Evolutionary conservation across 2,888 invertebrate species (phyloP).

Genomic region (Proisotoma minuta): DNA sequence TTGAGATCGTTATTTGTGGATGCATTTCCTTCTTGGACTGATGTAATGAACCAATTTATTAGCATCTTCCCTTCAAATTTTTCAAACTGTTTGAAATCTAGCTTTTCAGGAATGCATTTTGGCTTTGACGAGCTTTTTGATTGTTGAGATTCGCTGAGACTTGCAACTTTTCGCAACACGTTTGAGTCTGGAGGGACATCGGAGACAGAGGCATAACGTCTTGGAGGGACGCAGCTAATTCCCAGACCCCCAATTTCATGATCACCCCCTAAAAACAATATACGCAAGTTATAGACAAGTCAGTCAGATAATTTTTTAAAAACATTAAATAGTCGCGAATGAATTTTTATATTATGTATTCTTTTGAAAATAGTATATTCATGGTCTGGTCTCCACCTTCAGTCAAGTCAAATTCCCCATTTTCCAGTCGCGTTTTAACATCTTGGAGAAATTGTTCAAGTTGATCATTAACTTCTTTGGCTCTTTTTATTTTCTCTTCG

Average conservation of each 20-base stretch:
- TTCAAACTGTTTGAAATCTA: conserved; percentile 79
- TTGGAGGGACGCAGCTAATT: conserved; percentile 27
- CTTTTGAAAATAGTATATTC: too few species aligned
- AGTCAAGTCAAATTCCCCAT: too few species aligned
- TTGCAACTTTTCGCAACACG: conserved; percentile 77
- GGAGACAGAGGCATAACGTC: conserved; percentile 49
- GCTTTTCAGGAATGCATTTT: conserved; percentile 76
- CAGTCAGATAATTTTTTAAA: too few species aligned
- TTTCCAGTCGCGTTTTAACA: too few species aligned
- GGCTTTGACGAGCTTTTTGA: conserved; percentile 57
- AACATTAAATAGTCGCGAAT: too few species aligned
- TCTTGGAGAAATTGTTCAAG: too few species aligned
- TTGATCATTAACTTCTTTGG: too few species aligned
- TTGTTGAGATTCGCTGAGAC: conserved; percentile 64
- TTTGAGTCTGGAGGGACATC: conserved; percentile 60
- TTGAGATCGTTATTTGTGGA: conserved; percentile 68
- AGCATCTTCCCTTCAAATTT: conserved; percentile 96
- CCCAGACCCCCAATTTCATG: conserved; percentile 2
- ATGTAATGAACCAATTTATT: conserved; percentile 80
- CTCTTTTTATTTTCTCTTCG: too few species aligned
- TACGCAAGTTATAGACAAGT: not conserved
- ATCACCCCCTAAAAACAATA: conserved; percentile 1
- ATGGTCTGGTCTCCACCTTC: too few species aligned
- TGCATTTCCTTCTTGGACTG: conserved; percentile 66
- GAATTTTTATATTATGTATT: too few species aligned